These are phyloP conservation scores for Diprion similis DNA, from an alignment of 1,140 invertebrate genomes.

Conservation along the genomic window DNA sequence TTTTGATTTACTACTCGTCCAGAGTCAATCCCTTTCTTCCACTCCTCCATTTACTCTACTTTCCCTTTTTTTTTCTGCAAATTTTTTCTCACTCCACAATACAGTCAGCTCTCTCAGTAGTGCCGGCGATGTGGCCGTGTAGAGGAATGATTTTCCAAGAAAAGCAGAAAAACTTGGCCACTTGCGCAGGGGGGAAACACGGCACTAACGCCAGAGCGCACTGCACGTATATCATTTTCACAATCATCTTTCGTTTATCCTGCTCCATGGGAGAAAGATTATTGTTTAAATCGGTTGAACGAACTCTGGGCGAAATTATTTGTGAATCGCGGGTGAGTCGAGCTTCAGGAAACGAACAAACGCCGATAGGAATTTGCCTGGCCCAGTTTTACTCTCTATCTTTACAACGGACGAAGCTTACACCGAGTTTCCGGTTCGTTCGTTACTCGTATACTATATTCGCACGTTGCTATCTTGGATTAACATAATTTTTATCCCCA, in stretches of 20 bases:
- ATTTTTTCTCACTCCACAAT: background rate
- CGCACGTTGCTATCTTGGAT: background rate
- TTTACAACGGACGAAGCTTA: background rate
- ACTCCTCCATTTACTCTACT: background rate
- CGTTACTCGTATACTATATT: background rate
- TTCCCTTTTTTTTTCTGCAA: background rate
- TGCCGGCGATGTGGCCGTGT: no score
- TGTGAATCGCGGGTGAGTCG: background rate
- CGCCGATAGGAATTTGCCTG: background rate
- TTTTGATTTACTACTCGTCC: no score
- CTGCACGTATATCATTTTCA: no score
- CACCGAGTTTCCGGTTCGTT: background rate
- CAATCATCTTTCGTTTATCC: no score
- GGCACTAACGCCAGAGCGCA: no score
- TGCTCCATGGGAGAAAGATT: background rate
- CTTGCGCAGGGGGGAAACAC: no score
- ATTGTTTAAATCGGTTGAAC: background rate
- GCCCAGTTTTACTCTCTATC: background rate
- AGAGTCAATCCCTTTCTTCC: no score
- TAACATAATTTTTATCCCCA: background rate
- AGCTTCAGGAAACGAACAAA: background rate
- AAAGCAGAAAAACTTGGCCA: no score
- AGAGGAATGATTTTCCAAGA: no score
- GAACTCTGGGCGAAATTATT: background rate
- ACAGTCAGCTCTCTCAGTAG: background rate